Evolutionary conservation across 1,140 invertebrate genomes (phyloP).

Genomic region (Trichonephila clavipes): DNA sequence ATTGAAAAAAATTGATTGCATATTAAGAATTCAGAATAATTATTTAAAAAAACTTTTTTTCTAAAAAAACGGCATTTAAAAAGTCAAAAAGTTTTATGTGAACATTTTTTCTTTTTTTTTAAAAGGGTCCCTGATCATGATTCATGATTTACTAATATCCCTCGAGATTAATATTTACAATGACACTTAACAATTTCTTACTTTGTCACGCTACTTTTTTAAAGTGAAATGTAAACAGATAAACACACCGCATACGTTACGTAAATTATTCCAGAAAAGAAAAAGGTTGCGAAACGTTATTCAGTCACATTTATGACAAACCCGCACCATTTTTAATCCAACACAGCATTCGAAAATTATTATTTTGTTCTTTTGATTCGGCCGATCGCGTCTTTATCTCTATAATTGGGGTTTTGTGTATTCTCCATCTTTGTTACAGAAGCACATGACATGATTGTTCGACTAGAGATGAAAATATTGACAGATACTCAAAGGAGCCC

Average conservation of each 20-base stretch:
- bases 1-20: too few species aligned
- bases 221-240: background rate
- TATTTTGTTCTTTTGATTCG: background rate
- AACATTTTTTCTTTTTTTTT: too few species aligned
- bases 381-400: conserved; percentile 30
- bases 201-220: background rate
- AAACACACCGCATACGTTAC: background rate
- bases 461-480: conserved; percentile 65
- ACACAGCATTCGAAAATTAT: background rate
- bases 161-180: background rate
- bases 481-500: conserved; percentile 41
- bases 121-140: too few species aligned
- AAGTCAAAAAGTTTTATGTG: too few species aligned
- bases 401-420: conserved; percentile 52
- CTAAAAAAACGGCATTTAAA: too few species aligned
- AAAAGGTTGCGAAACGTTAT: background rate
- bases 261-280: background rate
- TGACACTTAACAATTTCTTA: background rate
- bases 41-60: too few species aligned
- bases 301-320: background rate
- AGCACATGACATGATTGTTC: conserved; percentile 62
- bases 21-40: too few species aligned
- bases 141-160: background rate
- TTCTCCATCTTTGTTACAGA: conserved; percentile 16
- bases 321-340: background rate